Base-by-base conservation (phyloP, 1,140 invertebrate genomes). In the Araneus ventricosus region DNA sequence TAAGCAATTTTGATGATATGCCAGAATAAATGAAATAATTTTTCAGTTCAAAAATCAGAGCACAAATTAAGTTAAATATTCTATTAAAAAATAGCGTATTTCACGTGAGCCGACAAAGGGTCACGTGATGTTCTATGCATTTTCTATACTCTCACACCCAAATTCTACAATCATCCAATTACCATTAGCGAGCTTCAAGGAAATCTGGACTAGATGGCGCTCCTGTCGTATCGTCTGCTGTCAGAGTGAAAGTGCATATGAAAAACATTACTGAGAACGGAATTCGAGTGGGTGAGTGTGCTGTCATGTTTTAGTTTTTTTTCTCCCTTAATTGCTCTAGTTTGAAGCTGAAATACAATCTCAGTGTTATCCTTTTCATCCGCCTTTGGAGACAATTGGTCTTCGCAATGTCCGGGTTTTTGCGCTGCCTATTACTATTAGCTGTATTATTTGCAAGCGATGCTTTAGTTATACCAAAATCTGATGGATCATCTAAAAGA, bases 261-360 rank as follows among this genome's bases (percentile, higher is more conserved):
- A 93, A 93, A 93, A 93, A 93, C 91, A 93, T 93, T 93, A 93
- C 84, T 27, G n/a, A 34, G 34, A 34, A 70, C 41, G 91, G 91
- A 87, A 93, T 88, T 93, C 80, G 91, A 79, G 91, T 93, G 91
- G 91, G 91, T 79, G 91, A 87, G 4, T 70, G 17, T 87, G 34
- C 90, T 30, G 80, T 59, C 61, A 27, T 79, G n/a, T 59, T 86
- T 92, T 52, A 45, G 20, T 88, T 87, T 88, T 93, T 86, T 59
- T 27, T 87, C 37, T 5, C 10, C 22, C 37, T 45, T 88, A 24
- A 90, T 80, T 90, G 41, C 57, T 75, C 70, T 59, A 22, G 20
- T 90, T 90, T 79, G 22, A 41, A 61, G 57, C 41, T 10, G 88
- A 90, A 88, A 90, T 90, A 75, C 70, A 79, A 80, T 79, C 88